phyloP scores from a whole-genome alignment of 2,113 vertebrate genomes.

The Rhineura floridana region DNA sequence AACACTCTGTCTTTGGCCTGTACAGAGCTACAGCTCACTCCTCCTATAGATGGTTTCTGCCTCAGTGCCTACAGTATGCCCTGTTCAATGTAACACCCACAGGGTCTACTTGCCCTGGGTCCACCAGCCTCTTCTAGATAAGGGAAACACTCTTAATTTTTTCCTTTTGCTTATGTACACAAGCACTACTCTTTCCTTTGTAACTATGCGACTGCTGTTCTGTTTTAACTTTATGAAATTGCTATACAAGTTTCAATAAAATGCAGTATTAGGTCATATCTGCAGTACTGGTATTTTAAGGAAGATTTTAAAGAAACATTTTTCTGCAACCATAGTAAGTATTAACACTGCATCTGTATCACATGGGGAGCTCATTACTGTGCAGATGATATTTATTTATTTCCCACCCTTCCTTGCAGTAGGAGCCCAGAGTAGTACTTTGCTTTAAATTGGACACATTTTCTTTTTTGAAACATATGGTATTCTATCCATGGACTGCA shows the following conservation, averaged over 20 bases:
- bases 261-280: not conserved
- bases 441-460: not conserved
- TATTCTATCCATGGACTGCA: too few species aligned
- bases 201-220: not conserved
- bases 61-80: not conserved
- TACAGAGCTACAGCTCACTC: not conserved
- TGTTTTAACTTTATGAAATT: not conserved
- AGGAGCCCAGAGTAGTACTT: too few species aligned
- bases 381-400: too few species aligned
- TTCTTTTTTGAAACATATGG: not conserved
- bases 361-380: too few species aligned
- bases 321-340: too few species aligned
- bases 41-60: not conserved
- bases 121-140: too few species aligned
- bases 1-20: not conserved
- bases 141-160: not conserved
- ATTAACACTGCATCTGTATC: too few species aligned
- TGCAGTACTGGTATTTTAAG: not conserved
- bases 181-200: not conserved
- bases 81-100: not conserved
- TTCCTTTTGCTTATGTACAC: not conserved
- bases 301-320: too few species aligned
- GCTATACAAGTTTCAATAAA: not conserved
- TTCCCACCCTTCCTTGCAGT: too few species aligned
- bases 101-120: not conserved